Evolutionary conservation across 2,797 vertebrate species (phyloP).

Genomic region (Sardinella longiceps): DNA sequence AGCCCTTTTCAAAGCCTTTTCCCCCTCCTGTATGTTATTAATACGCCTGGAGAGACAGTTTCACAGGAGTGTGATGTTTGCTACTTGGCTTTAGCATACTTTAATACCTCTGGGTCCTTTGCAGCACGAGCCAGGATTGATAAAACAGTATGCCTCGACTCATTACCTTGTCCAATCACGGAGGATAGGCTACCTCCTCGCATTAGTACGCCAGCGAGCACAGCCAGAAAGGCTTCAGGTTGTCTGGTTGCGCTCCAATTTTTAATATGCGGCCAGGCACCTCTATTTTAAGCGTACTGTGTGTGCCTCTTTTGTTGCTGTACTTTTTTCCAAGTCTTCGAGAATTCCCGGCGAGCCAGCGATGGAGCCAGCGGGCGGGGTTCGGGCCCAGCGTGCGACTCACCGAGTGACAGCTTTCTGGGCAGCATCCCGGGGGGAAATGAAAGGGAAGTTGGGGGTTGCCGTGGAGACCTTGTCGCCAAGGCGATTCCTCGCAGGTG

Average conservation of each 20-base stretch:
- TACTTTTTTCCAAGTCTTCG: neutral
- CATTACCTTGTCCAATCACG: slow-evolving; percentile 9
- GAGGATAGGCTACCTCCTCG: neutral
- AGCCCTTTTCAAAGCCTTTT: neutral
- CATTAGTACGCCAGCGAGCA: neutral
- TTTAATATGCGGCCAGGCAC: neutral
- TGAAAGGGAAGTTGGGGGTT: slow-evolving; percentile 13
- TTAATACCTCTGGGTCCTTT: neutral
- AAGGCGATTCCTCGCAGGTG: neutral
- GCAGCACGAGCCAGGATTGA: neutral
- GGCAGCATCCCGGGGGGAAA: neutral
- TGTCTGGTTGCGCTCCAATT: neutral
- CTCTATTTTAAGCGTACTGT: neutral
- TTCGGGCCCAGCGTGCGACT: neutral
- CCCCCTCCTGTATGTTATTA: neutral
- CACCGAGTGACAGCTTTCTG: neutral
- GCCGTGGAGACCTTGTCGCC: neutral
- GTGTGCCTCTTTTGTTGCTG: neutral
- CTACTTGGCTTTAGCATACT: neutral
- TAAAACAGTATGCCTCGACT: neutral
- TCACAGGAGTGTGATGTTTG: neutral
- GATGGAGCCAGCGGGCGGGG: neutral
- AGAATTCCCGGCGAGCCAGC: neutral
- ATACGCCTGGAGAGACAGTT: neutral
- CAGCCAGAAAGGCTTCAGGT: slow-evolving; percentile 4